Conservation (phyloP, 2,888 invertebrate genomes). For the Linnaemya vulpina region DNA sequence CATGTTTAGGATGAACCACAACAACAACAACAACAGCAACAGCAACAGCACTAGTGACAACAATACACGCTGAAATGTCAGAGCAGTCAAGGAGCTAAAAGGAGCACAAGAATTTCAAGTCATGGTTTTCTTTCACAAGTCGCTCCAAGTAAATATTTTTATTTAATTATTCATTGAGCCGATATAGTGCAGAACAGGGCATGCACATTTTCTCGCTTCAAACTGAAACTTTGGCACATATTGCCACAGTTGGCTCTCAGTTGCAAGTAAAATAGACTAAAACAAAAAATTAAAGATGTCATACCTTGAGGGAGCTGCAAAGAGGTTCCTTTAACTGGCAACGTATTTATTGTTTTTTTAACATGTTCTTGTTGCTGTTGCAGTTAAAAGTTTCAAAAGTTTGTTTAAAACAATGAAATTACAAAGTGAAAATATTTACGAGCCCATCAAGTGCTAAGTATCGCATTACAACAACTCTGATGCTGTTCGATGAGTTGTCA, state of each 20-base stretch:
- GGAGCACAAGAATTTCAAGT: too few species aligned
- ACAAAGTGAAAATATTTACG: conserved; percentile 80
- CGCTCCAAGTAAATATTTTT: too few species aligned
- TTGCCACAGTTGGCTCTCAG: too few species aligned
- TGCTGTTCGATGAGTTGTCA: conserved; percentile 82
- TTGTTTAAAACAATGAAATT: conserved; percentile 74
- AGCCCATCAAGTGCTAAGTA: conserved; percentile 82
- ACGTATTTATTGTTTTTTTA: conserved; percentile 44
- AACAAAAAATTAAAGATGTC: background rate
- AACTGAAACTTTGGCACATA: too few species aligned
- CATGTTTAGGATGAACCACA: conserved; percentile 57
- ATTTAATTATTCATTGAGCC: too few species aligned
- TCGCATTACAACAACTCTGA: conserved; percentile 82
- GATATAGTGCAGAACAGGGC: too few species aligned
- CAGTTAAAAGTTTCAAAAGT: conserved; percentile 68
- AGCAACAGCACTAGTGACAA: conserved; percentile 8
- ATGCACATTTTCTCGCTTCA: too few species aligned
- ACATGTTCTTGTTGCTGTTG: conserved; percentile 31
- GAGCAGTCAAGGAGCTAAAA: conserved; percentile 14
- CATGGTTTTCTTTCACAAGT: too few species aligned
- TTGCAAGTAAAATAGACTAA: too few species aligned
- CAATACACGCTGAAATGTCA: conserved; percentile 15
- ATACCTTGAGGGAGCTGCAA: conserved; percentile 21
- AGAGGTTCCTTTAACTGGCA: conserved; percentile 22
- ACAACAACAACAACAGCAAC: conserved; percentile 24